A percentile compares a stretch with the other conserved stretches of the same genome.
Evolutionary conservation across 2,888 invertebrate genomes (phyloP).

Genomic region (Xanthia icteritia): DNA sequence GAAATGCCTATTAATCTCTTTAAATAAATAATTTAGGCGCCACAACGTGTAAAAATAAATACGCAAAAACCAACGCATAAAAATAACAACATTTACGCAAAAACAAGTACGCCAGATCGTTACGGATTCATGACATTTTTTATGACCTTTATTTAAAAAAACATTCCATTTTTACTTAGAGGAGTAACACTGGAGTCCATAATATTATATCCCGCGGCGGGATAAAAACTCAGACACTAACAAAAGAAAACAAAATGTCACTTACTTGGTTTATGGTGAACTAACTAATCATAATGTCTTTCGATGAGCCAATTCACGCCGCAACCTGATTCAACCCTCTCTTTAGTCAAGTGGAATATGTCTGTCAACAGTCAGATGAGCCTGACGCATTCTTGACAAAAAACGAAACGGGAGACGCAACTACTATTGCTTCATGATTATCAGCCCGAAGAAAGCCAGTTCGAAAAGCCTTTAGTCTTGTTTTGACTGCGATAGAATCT

Average conservation of each 20-base stretch:
- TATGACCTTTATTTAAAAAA: slow-evolving; percentile 22
- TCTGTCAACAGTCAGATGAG: background rate
- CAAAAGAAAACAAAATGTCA: no score
- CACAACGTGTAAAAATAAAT: slow-evolving; percentile 30
- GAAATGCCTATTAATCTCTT: slow-evolving; percentile 49
- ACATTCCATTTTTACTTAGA: slow-evolving; percentile 1
- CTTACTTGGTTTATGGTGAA: no score
- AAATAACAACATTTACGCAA: slow-evolving; percentile 38
- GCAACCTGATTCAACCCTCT: no score
- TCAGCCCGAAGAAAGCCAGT: background rate
- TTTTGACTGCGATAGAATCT: background rate
- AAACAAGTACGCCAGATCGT: slow-evolving; percentile 37
- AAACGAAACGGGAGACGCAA: background rate
- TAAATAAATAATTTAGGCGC: slow-evolving; percentile 52
- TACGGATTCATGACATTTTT: slow-evolving; percentile 31
- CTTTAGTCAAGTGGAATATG: background rate
- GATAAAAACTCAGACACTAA: no score
- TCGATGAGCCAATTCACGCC: no score
- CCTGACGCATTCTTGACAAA: background rate
- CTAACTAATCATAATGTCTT: no score
- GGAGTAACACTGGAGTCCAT: background rate
- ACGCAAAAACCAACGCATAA: slow-evolving; percentile 1
- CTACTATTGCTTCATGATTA: no score
- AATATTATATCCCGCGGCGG: no score
- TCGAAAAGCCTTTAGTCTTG: background rate